Base-by-base conservation (phyloP, 37 sponge, comb jelly and placozoan genomes). In the Oscarella lobularis region DNA sequence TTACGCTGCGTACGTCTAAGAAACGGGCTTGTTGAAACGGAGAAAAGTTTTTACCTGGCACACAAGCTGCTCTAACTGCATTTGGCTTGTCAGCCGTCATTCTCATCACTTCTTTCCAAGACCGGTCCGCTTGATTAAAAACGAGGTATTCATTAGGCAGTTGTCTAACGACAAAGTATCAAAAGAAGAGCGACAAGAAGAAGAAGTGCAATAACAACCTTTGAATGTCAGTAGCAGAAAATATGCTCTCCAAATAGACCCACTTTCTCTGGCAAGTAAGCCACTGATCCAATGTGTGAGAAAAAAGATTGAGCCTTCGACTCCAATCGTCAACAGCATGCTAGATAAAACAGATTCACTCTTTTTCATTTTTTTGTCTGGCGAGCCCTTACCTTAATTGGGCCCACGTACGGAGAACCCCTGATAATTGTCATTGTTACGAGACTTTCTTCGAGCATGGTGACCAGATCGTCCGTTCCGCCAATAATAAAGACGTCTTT, bases 221-320 rank as follows among this genome's bases (percentile, higher is more conserved):
- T 75, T 85, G 86, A 30, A 89, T 83, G 31, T 89, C 90, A 33
- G 79, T 39, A 66, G 84, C 74, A 48, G 86, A 40, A 66, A 89
- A 86, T 3, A 89, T 89, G 37, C 73, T 80, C 69, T 89, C 90
- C 32, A 89, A 48, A 65, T 86, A 86, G 41, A 82, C 72, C 90
- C 90, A 89, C 69, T 83, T 86, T 73, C 79, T 86, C 79, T 89
- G 90, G 66, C 87, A 89, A 9, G 73, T 74, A 20, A 83, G 67
- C 90, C 90, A 89, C 37, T 80, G 66, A 14, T 86, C 87, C 9
- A 86, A 77, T 9, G 81, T 76, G 9, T 82, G 85, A 31, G 80
- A 38, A 40, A 86, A 73, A 69, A 86, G 76, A 38, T 60, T 60
- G 38, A 89, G 73, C n/a, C 83, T 74, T 38, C 74, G 35, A 74